Conservation (phyloP, 1,140 invertebrate genomes). For the Danaus melanippus region DNA sequence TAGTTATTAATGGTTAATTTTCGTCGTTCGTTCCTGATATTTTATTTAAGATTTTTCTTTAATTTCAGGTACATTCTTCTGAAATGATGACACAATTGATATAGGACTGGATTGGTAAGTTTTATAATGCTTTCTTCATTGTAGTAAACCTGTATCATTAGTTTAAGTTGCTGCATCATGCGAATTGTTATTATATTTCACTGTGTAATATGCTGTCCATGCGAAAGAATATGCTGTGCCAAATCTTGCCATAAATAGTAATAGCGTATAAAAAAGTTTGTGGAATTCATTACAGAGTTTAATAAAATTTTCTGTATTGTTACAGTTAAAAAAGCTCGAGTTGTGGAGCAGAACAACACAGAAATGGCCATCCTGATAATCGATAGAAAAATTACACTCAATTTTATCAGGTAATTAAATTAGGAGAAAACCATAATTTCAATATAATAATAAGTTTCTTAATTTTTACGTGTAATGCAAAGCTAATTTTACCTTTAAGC, state of each 20-base stretch:
- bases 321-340: constrained; percentile 15
- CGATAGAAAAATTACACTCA: background rate
- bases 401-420: constrained; percentile 1
- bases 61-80: constrained; percentile 11
- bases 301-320: constrained; percentile 27
- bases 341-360: too few species aligned
- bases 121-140: constrained; percentile 19
- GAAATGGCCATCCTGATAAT: too few species aligned
- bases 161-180: constrained; percentile 22
- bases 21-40: too few species aligned
- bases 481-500: too few species aligned
- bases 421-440: too few species aligned
- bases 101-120: constrained; percentile 27
- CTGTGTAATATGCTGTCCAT: constrained; percentile 16
- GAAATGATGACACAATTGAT: constrained; percentile 4
- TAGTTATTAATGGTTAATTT: too few species aligned
- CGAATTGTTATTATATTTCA: constrained; percentile 18
- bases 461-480: background rate
- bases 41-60: constrained; percentile 1
- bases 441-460: background rate
- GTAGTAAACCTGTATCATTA: constrained; percentile 13
- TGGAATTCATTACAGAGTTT: background rate
- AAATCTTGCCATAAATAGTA: constrained; percentile 3
- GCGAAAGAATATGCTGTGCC: constrained; percentile 19
- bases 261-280: too few species aligned